These are phyloP conservation scores for Epizoanthus ramosus DNA, from an alignment of 92 coral and sea anemone species.

Conservation along the genomic window DNA sequence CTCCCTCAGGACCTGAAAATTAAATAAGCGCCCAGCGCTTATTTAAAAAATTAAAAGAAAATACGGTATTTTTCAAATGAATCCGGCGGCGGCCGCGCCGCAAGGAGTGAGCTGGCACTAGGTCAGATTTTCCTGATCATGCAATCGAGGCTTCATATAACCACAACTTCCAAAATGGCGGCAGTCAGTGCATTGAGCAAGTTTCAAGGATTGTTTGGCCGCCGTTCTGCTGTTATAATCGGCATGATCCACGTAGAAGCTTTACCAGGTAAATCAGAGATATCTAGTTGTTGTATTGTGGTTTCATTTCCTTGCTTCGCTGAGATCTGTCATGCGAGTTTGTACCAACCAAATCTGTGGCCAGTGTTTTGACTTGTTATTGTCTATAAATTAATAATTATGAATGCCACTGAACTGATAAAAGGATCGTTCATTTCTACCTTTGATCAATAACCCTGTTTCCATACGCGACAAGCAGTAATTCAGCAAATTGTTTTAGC, in stretches of 20 bases:
- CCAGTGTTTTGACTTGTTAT: neutral
- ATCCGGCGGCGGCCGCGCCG: too few relatives aligned
- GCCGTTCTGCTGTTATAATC: constrained; percentile 87
- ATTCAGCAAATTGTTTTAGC: neutral
- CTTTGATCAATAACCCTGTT: neutral
- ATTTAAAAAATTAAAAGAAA: too few relatives aligned
- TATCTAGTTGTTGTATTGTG: too few relatives aligned
- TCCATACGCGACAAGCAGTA: neutral
- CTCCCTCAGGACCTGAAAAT: too few relatives aligned
- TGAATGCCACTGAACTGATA: neutral
- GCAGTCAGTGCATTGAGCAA: constrained; percentile 66
- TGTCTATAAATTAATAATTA: too few relatives aligned
- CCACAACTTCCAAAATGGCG: constrained; percentile 62
- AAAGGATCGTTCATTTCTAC: neutral
- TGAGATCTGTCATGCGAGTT: neutral
- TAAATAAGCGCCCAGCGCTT: too few relatives aligned
- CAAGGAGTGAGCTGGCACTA: too few relatives aligned
- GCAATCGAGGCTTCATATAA: neutral
- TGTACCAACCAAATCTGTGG: too few relatives aligned
- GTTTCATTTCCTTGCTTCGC: neutral
- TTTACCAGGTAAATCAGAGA: constrained; percentile 78
- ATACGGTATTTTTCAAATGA: too few relatives aligned
- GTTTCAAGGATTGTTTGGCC: constrained; percentile 86
- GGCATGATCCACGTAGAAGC: constrained; percentile 99
- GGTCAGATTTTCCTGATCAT: too few relatives aligned